Base-by-base conservation (phyloP, 2,888 invertebrate species). In the Lasius fuliginosus region DNA sequence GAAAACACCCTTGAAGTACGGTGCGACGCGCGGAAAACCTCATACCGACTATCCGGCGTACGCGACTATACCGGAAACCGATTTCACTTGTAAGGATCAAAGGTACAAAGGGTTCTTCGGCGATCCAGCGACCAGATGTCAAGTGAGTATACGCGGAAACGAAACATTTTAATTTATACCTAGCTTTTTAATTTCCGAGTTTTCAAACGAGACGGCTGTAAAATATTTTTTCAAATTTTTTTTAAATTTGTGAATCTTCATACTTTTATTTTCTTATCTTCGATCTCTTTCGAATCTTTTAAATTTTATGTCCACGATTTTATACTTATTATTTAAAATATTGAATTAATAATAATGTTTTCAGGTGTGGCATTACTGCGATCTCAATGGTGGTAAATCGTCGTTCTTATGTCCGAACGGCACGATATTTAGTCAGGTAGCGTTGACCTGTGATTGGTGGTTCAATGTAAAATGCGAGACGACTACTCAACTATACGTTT, bases 341-440 rank as follows among this genome's bases (percentile, higher is more conserved):
- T 18, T 73, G 67, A 82, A 53, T 68, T 60, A 15, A 56, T 4
- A 5, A 76, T 62, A 62, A 77, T 56, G 27, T 88, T 82, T 83
- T 92, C 94, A 98, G 97, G 98, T 98, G 11, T 98, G 98, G 98
- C 98, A 98, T 94, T 98, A 98, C 94, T 98, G 98, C 93, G 98
- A 98, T 94, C 96, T 98, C 82, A 98, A 98, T 93, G 98, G 98
- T 9, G 98, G 98, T 8, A 98, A 98, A 94, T 98, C 98, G 5
- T 98, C 98, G 3, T 98, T 98, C 94, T 95, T 98, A 53, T 98
- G 98, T 92, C 98, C 98, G 69, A 98, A 98, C 94, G 98, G 98
- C 56, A 98, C 98, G 3, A 98, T 98, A 93, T 98, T 98, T 95
- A 98, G 98, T 89, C 98, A 98, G 95, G 98, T 98, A 18, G 98